A percentile compares a stretch with the other conserved stretches of the same genome.
Evolutionary conservation across 2,113 vertebrate genomes (phyloP).

Genomic region (Barbus barbus): DNA sequence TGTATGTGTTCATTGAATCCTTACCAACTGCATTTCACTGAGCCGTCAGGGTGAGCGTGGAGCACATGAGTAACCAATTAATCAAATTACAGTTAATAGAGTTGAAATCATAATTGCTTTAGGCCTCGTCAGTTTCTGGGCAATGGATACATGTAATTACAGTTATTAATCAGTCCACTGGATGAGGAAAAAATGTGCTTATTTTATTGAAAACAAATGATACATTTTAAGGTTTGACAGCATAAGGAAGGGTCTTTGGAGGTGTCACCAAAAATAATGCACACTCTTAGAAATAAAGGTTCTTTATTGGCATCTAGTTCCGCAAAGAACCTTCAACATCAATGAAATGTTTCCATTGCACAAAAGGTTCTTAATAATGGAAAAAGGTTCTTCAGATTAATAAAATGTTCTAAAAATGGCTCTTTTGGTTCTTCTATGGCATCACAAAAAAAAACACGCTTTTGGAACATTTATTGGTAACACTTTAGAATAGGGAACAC

Average conservation of each 20-base stretch:
- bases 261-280: background rate
- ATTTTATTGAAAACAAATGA: background rate
- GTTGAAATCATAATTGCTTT: constrained; percentile 8
- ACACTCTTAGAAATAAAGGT: background rate
- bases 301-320: background rate
- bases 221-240: background rate
- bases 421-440: background rate
- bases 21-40: constrained; percentile 5
- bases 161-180: background rate
- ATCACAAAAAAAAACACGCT: background rate
- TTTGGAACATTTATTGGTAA: no score
- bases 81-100: constrained; percentile 31
- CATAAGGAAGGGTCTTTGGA: background rate
- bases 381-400: background rate
- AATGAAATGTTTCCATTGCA: background rate
- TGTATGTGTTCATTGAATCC: background rate
- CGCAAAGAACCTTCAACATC: background rate
- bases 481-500: no score
- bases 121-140: constrained; percentile 2
- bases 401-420: background rate
- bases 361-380: background rate
- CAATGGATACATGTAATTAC: background rate
- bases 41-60: background rate
- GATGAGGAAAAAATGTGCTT: background rate
- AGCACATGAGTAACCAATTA: constrained; percentile 6